Percentiles rank a stretch among this genome's conserved stretches.
phyloP scores from a whole-genome alignment of 2,797 vertebrate genomes.

The Darevskia nairensis region DNA sequence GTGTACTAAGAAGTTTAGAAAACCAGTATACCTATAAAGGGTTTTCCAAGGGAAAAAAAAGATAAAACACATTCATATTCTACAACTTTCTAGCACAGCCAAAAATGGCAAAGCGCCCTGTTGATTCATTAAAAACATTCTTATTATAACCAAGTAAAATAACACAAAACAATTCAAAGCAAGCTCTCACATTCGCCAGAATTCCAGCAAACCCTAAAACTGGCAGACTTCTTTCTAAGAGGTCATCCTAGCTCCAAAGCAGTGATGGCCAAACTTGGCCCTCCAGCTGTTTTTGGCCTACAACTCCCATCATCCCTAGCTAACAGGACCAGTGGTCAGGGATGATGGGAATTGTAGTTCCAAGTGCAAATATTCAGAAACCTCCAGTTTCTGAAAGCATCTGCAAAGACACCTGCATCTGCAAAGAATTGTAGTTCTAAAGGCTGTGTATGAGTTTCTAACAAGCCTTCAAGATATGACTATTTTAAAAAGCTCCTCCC shows the following conservation, averaged over 20 bases:
- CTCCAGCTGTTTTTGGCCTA: no score
- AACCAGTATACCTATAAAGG: background rate
- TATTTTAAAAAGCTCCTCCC: conserved; percentile 28
- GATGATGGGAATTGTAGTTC: no score
- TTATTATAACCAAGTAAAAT: background rate
- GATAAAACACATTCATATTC: background rate
- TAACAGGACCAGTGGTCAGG: no score
- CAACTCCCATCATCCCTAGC: no score
- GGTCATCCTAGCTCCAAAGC: background rate
- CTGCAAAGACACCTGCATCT: no score
- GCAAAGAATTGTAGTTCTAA: no score
- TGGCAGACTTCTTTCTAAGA: background rate
- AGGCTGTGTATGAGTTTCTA: conserved; percentile 1
- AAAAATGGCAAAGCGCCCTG: background rate
- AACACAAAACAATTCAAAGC: background rate
- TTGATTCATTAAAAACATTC: background rate
- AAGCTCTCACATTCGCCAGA: background rate
- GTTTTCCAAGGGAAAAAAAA: background rate
- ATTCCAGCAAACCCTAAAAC: no score
- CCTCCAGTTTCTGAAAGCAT: no score
- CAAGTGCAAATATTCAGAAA: no score
- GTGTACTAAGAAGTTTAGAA: background rate
- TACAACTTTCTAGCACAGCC: no score
- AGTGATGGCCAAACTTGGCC: no score
- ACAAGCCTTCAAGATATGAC: conserved; percentile 6